Evolutionary conservation across 2,797 vertebrate species (phyloP).

Genomic region (Trachurus trachurus): DNA sequence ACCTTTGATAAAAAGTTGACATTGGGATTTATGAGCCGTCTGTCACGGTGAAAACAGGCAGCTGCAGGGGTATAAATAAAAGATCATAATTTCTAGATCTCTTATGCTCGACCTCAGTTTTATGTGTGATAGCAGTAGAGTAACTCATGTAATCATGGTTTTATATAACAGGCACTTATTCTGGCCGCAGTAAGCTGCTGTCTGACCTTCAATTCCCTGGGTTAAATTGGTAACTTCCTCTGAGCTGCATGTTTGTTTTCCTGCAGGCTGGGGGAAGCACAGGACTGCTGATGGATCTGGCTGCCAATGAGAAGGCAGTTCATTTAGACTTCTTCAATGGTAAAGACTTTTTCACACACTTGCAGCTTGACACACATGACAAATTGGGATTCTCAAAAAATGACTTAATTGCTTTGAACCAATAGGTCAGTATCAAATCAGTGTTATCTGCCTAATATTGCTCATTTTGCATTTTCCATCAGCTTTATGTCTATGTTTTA

Average conservation of each 20-base stretch:
- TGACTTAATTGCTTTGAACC: not conserved
- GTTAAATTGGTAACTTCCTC: conserved; percentile 16
- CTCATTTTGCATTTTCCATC: not conserved
- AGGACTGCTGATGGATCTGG: conserved; percentile 84
- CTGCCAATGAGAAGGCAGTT: conserved; percentile 91
- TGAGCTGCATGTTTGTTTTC: conserved; percentile 65
- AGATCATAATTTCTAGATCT: not conserved
- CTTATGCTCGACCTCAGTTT: not conserved
- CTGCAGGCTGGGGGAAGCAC: conserved; percentile 86
- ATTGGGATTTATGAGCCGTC: not conserved
- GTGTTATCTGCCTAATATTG: not conserved
- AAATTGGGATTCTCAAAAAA: not conserved
- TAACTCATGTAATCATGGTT: not conserved
- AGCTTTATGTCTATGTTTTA: not conserved
- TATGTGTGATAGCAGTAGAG: not conserved
- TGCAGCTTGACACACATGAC: no score
- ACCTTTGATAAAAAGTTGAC: not conserved
- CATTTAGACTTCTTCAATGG: conserved; percentile 93
- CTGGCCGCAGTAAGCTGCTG: not conserved
- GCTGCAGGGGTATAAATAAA: not conserved
- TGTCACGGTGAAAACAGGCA: not conserved
- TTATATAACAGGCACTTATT: not conserved
- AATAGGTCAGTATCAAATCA: not conserved
- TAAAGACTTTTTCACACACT: conserved; percentile 41
- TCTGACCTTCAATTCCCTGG: not conserved